Evolutionary conservation across 2,113 vertebrate genomes (phyloP), one percentile per base, ranked within the genome.

Genomic region (Anhinga rufa): DNA sequence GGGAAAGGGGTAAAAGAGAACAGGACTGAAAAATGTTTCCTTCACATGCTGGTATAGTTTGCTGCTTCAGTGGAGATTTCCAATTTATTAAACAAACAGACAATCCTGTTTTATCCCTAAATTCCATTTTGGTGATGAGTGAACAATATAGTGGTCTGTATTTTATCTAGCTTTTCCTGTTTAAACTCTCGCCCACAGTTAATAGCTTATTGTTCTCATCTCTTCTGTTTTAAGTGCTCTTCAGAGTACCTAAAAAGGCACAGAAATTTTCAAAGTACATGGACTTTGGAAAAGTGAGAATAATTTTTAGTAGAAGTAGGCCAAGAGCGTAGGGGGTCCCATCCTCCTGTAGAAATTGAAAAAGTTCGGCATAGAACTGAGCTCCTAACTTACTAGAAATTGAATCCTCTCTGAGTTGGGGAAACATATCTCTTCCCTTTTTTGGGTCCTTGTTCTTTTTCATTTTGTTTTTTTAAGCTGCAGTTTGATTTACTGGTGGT

Each of bases 401-500:
- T 13, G 20, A 60, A 71, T 85, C 5, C 14, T 78, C 36, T 95
- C n/a, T 93, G 46, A 90, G 75, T 36, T 91, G 49, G 57, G 60
- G 24, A 75, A 69, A 42, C 12, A 68, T 64, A 31, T 70, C 8
- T 76, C 24, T 90, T 78, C 34, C 17, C 16, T 90, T 84, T 88
- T 78, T 78, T 58, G 61, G 65, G 34, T 61, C 36, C 18, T 75
- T 84, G 64, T n/a, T 81, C n/a, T 49, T 83, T 74, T 84, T 21
- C 58, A 11, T 34, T 48, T 74, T 5, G 10, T n/a, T 69, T 91
- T 92, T 85, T 55, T 19, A 92, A 90, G 28, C 34, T 94, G 17
- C 82, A 75, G 28, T 79, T 95, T 95, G 49, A 95, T 51, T 46
- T 72, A 94, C 38, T 88, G 38, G 7, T 96, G 26, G 28, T 97